Evolutionary conservation across 2,888 invertebrate genomes (phyloP).

Genomic region (Drosophila affinis): DNA sequence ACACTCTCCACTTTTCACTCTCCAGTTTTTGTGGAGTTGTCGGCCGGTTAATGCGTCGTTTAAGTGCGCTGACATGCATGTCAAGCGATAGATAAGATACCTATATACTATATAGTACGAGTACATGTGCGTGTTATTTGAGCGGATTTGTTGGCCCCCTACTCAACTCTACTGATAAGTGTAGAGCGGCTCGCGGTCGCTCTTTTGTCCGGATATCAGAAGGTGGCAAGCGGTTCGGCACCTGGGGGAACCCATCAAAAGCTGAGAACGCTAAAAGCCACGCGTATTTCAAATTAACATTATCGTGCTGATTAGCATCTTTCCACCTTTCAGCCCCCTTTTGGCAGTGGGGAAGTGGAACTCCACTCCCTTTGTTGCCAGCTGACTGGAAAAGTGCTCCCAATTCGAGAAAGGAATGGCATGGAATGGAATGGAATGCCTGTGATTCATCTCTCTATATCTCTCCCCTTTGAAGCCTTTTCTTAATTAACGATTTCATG

Average conservation of each 20-base stretch:
- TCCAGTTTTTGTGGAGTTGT: slow-evolving; percentile 30
- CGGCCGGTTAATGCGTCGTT: slow-evolving; percentile 60
- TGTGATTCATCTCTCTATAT: slow-evolving; percentile 26
- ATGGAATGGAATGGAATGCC: not conserved
- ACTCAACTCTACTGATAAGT: slow-evolving; percentile 47
- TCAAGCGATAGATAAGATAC: slow-evolving; percentile 64
- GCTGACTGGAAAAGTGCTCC: slow-evolving; percentile 10
- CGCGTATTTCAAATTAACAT: slow-evolving; percentile 72
- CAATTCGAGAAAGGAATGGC: not conserved
- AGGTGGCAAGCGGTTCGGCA: slow-evolving; percentile 20
- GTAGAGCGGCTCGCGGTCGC: slow-evolving; percentile 1
- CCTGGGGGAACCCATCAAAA: not conserved
- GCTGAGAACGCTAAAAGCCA: slow-evolving; percentile 65
- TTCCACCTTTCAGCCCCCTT: slow-evolving; percentile 5
- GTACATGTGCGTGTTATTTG: slow-evolving; percentile 53
- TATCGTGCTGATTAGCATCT: slow-evolving; percentile 54
- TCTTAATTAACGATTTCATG: slow-evolving; percentile 40
- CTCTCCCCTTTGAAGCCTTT: not conserved
- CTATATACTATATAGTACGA: slow-evolving; percentile 10
- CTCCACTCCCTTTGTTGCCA: slow-evolving; percentile 25
- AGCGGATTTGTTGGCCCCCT: slow-evolving; percentile 55
- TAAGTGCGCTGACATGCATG: slow-evolving; percentile 69
- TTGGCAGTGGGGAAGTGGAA: not conserved
- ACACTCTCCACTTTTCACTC: not conserved
- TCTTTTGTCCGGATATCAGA: slow-evolving; percentile 37